phyloP scores from a whole-genome alignment of 2,797 vertebrate species.

The Carduelis carduelis region DNA sequence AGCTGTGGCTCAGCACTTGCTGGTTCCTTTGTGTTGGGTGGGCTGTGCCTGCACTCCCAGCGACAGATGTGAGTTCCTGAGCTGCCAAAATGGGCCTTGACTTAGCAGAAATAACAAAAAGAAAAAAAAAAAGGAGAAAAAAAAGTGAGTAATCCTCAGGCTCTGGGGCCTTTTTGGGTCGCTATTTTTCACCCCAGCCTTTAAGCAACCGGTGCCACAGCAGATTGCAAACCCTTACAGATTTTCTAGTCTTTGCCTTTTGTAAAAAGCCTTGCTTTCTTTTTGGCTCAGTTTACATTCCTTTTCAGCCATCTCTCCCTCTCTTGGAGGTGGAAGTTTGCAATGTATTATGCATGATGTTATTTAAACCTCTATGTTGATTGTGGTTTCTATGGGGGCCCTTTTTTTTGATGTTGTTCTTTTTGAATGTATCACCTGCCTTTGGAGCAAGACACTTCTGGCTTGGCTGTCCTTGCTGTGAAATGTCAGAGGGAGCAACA shows the following conservation, averaged over 20 bases:
- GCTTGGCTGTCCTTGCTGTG: background rate
- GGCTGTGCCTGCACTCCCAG: rapidly evolving
- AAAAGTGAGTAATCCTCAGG: background rate
- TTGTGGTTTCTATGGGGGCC: background rate
- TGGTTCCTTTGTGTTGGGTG: background rate
- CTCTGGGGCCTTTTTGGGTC: background rate
- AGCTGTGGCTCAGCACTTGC: background rate
- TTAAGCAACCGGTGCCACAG: background rate
- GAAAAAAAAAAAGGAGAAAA: background rate
- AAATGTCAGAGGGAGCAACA: background rate
- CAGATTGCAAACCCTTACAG: background rate
- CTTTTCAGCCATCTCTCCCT: conserved; percentile 1
- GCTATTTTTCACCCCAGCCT: background rate
- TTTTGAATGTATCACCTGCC: background rate
- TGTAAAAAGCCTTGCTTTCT: conserved; percentile 19
- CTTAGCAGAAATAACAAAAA: background rate
- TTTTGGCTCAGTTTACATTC: conserved; percentile 27
- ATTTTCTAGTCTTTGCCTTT: conserved; percentile 16
- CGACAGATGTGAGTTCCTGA: background rate
- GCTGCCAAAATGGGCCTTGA: background rate
- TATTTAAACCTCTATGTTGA: conserved; percentile 18
- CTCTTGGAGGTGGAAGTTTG: background rate
- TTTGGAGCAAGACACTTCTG: background rate
- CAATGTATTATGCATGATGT: conserved; percentile 46
- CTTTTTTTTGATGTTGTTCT: background rate